These are phyloP conservation scores for Drosophila novamexicana DNA, from an alignment of 1,140 invertebrate genomes.

Conservation along the genomic window DNA sequence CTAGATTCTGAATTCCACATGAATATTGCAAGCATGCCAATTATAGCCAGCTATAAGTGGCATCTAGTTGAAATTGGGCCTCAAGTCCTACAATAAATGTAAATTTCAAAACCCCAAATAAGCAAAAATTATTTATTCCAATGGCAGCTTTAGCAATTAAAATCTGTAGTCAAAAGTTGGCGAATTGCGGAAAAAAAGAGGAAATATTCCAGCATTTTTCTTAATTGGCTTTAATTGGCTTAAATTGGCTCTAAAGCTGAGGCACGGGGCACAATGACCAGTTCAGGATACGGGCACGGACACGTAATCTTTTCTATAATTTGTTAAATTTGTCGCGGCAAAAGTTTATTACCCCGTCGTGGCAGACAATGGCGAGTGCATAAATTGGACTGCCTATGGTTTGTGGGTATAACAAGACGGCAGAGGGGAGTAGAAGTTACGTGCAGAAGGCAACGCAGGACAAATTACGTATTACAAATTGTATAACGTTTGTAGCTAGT, in stretches of 20 bases:
- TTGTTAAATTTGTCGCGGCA: conserved; percentile 81
- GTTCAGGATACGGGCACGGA: conserved; percentile 14
- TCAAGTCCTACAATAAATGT: not conserved
- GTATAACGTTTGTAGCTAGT: conserved; percentile 48
- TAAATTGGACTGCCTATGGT: conserved; percentile 69
- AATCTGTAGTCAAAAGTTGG: conserved; percentile 6
- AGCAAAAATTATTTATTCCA: conserved; percentile 30
- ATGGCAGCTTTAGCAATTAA: conserved; percentile 30
- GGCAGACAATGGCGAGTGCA: conserved; percentile 73
- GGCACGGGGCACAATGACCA: not conserved
- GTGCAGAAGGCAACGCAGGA: conserved; percentile 41
- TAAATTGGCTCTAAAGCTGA: conserved; percentile 35
- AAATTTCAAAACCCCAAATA: not conserved
- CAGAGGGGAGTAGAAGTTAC: not conserved
- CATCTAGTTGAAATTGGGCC: too few relatives aligned
- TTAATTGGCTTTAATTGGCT: conserved; percentile 75
- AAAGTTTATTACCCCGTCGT: conserved; percentile 75
- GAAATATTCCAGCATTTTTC: conserved; percentile 35
- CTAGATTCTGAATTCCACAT: not conserved
- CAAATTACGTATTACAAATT: conserved; percentile 79
- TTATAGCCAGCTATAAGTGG: not conserved
- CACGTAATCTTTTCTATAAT: conserved; percentile 82
- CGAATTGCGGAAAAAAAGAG: conserved; percentile 15
- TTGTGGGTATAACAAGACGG: conserved; percentile 3
- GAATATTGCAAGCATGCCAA: not conserved